Evolutionary conservation across 1,140 invertebrate species (phyloP).

Genomic region (Zaprionus ornatus): DNA sequence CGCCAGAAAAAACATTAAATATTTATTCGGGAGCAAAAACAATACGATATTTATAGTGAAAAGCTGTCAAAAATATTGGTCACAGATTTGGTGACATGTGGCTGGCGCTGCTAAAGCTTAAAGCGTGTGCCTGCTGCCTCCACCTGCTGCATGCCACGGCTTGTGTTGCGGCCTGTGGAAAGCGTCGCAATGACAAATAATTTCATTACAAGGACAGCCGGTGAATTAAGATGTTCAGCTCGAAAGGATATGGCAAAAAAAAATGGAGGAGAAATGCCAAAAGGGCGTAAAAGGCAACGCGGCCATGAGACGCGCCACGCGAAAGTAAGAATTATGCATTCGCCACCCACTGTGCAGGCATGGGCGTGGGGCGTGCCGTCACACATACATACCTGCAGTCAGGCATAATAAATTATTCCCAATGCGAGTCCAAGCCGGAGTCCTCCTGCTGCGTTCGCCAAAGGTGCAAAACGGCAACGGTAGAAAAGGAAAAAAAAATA

Average conservation of each 20-base stretch:
- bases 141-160: not conserved
- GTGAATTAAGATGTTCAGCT: conserved; percentile 58
- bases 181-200: conserved; percentile 70
- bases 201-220: conserved; percentile 66
- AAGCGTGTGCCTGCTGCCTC: conserved; percentile 8
- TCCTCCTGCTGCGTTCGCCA: conserved; percentile 27
- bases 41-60: conserved; percentile 3
- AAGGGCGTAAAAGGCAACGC: conserved; percentile 3
- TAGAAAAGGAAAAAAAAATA: conserved; percentile 22
- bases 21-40: conserved; percentile 49
- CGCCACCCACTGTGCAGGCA: not conserved
- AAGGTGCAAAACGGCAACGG: conserved; percentile 54
- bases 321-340: conserved; percentile 76
- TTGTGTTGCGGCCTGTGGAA: conserved; percentile 15
- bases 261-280: conserved; percentile 8
- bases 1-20: conserved; percentile 46
- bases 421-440: conserved; percentile 31
- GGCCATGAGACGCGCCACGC: conserved; percentile 39
- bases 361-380: not conserved
- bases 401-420: conserved; percentile 76
- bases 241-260: conserved; percentile 7
- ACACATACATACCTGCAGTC: conserved; percentile 27
- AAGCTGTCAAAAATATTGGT: conserved; percentile 36
- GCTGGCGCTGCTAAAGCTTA: conserved; percentile 20
- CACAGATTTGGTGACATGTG: conserved; percentile 37